These are phyloP conservation scores for Barnardius zonarius DNA, from an alignment of 2,113 vertebrate genomes.

Conservation along the genomic window DNA sequence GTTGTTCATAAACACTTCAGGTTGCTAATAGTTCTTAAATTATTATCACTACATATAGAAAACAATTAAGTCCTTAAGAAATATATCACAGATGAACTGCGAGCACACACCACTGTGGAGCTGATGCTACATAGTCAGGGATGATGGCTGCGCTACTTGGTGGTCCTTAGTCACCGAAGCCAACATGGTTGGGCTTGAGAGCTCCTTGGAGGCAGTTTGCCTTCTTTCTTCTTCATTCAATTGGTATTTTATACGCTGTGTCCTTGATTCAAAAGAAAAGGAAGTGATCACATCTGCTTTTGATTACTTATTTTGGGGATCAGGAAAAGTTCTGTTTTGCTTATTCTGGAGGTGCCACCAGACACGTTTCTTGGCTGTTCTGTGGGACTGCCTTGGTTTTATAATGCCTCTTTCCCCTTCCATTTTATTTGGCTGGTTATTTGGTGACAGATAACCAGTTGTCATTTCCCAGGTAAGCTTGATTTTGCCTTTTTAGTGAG, in stretches of 20 bases:
- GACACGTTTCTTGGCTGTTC: neutral
- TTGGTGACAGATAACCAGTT: neutral
- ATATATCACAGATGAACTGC: neutral
- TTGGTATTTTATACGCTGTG: neutral
- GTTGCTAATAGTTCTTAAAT: neutral
- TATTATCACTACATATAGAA: neutral
- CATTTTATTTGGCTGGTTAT: neutral
- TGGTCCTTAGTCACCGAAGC: neutral
- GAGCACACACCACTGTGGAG: neutral
- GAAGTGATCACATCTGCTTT: neutral
- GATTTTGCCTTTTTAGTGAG: neutral
- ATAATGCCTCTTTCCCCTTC: neutral
- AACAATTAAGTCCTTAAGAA: neutral
- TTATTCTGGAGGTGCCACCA: neutral
- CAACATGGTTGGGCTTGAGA: neutral
- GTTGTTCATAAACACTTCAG: neutral
- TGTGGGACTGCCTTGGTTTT: neutral
- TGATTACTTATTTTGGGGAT: neutral
- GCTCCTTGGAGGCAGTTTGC: neutral
- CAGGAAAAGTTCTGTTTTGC: neutral
- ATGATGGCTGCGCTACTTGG: neutral
- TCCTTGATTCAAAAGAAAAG: neutral
- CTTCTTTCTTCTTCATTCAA: neutral
- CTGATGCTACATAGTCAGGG: rapidly evolving
- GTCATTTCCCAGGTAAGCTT: neutral